A percentile compares a stretch with the other conserved stretches of the same genome.
Evolutionary conservation across 2,888 invertebrate species (phyloP).

Genomic region (Busseola fusca): DNA sequence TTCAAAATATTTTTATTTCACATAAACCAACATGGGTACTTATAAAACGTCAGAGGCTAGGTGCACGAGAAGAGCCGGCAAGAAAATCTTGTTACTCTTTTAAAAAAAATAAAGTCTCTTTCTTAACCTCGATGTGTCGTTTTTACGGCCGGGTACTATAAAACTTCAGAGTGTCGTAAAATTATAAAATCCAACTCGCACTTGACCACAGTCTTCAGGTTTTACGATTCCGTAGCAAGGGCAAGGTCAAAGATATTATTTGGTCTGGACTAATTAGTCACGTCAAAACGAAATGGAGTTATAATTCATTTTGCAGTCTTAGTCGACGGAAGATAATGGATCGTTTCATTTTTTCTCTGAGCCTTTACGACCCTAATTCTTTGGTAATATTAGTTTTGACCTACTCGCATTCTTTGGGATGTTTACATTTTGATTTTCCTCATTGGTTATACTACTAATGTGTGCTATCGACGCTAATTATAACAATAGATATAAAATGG

Average conservation of each 20-base stretch:
- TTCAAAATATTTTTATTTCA: too few species aligned
- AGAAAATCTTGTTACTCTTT: too few species aligned
- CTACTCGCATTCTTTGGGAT: constrained; percentile 21
- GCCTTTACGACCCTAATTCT: constrained; percentile 18
- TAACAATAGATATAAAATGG: not conserved
- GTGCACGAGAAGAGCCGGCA: too few species aligned
- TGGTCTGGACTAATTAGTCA: constrained; percentile 81
- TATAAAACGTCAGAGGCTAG: too few species aligned
- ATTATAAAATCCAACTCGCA: constrained; percentile 36
- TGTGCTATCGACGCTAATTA: not conserved
- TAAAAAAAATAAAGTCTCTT: too few species aligned
- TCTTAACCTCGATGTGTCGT: not conserved
- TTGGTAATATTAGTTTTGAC: constrained; percentile 32
- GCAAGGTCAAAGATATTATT: constrained; percentile 76
- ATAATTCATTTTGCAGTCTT: constrained; percentile 75
- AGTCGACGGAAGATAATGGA: constrained; percentile 66
- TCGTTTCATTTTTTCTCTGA: constrained; percentile 61
- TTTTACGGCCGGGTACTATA: not conserved
- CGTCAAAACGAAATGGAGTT: constrained; percentile 79
- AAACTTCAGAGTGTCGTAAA: not conserved
- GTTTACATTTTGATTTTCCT: constrained; percentile 31
- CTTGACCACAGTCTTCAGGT: constrained; percentile 58
- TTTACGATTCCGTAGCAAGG: constrained; percentile 70
- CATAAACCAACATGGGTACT: too few species aligned
- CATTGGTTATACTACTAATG: not conserved